Base-by-base conservation (phyloP, 2,797 vertebrate species). In the Ispidina picta region DNA sequence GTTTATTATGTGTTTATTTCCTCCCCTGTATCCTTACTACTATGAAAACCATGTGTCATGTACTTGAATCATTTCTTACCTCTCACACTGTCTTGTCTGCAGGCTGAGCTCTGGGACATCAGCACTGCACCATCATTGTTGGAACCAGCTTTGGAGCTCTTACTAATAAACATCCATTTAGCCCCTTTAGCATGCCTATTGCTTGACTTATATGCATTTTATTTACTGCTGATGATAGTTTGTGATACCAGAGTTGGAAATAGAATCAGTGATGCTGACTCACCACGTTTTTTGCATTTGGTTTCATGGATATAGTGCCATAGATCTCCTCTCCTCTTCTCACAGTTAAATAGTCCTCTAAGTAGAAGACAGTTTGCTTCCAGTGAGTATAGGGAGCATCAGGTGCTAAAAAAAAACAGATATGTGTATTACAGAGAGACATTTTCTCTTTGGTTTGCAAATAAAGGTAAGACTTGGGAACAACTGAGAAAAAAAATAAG, bases 341-440 rank as follows among this genome's bases (percentile, higher is more conserved):
- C 77, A 99, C 99, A 7, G 99, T 99, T 96, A 99, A 96, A 92
- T 99, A 99, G 78, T 99, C 99, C 97, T 99, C 99, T 95, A 99
- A 94, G 96, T 99, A 99, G 98, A 99, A 99, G 71, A 99, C 99
- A 0, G 99, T 99, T 97, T 99, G 99, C 96, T 99, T 99, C 99
- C 99, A 99, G 97, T 99, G 99, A 51, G 99, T 99, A 95, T 99
- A 99, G 5, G 99, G 98, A 64, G 99, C 98, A 74, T 99, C 99
- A 8, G 99, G 99, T 85, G 99, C 99, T 99, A 92, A 23, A 72
- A 91, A 91, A 55, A 17, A 62, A 69, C 6, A 31, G 18, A 79
- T 15, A 44, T 8, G 23, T 29, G 4, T 72, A 62, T 84, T 87
- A 90, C 49, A 78, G 59, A 56, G 1, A 62, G 63, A 82, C 48